Base-by-base conservation (phyloP, 2,797 vertebrate species). In the Ctenosaura bakeri region DNA sequence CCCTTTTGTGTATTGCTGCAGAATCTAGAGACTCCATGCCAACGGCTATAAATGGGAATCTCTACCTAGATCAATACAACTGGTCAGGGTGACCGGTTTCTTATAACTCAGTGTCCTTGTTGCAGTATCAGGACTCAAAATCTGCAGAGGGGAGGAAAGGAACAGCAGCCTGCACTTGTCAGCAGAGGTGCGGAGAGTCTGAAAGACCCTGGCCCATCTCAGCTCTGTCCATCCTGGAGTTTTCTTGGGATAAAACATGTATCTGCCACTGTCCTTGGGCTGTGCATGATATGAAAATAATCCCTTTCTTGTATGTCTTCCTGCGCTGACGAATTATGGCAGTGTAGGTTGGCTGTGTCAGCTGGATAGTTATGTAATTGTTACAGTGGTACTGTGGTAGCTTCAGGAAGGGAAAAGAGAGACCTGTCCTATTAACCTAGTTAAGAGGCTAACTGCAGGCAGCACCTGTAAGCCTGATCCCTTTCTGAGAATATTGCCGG, bases 41-140 rank as follows among this genome's bases (percentile, higher is more conserved):
- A 88, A 71, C 83, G 46, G 80, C 86, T 84, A 69, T 83, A 84
- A 90, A 88, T 90, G 90, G 73, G 86, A 90, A 83, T 90, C 69
- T 83, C 80, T 88, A 83, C 86, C 35, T 66, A 83, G 86, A 90
- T 90, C 90, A 84, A 79, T 90, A 88, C 35, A 84, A 59, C 71
- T 90, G 86, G 90, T 83, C 81, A 69, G 81, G 86, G 80, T 87
- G 85, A 90, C 85, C 71, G 29, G 81, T 88, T 90, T 88, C 59
- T 83, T 87, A 77, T 83, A 90, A 90, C 73, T 56, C 38, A 3
- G 3, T 77, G 86, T 78, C 90, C 73, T 88, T 87, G 80, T 90
- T 71, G 50, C 86, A 83, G 50, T 87, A 88, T 90, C 90, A 84
- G 73, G 81, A 35, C 62, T 78, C 35, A 46, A 69, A 81, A 87